These are phyloP conservation scores for Scarus forsteni DNA, from an alignment of 2,797 vertebrate genomes.

Conservation along the genomic window DNA sequence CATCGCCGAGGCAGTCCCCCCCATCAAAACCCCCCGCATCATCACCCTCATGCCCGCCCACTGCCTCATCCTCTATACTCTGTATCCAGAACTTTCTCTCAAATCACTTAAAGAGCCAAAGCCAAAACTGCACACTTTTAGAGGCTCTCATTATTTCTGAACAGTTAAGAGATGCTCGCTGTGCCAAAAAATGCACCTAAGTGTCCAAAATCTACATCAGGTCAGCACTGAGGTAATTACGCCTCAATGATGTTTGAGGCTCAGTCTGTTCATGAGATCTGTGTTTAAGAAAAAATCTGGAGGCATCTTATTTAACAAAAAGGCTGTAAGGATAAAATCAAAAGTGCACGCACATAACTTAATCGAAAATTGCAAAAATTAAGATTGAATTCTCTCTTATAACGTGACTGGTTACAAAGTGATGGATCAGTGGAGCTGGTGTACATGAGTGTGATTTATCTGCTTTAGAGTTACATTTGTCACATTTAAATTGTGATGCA, in stretches of 20 bases:
- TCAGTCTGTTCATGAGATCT: background rate
- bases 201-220: constrained; percentile 19
- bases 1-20: constrained; percentile 46
- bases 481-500: too few species aligned
- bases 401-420: too few species aligned
- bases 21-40: constrained; percentile 40
- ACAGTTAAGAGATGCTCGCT: constrained; percentile 60
- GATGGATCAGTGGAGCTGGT: too few species aligned
- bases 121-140: constrained; percentile 30
- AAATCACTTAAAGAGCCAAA: constrained; percentile 59
- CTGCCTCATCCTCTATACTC: constrained; percentile 26
- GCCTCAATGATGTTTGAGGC: background rate
- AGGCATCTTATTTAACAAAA: too few species aligned
- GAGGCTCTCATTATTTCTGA: constrained; percentile 65
- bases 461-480: too few species aligned
- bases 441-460: too few species aligned
- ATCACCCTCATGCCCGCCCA: constrained; percentile 20
- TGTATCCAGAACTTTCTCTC: constrained; percentile 37
- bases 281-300: background rate
- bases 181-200: constrained; percentile 53
- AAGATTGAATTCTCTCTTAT: too few species aligned
- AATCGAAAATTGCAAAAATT: too few species aligned
- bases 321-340: too few species aligned
- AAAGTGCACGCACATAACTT: too few species aligned
- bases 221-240: background rate